A percentile compares a stretch with the other conserved stretches of the same genome.
Conservation (phyloP, 2,797 vertebrate species). For the Diplodus sargus region DNA sequence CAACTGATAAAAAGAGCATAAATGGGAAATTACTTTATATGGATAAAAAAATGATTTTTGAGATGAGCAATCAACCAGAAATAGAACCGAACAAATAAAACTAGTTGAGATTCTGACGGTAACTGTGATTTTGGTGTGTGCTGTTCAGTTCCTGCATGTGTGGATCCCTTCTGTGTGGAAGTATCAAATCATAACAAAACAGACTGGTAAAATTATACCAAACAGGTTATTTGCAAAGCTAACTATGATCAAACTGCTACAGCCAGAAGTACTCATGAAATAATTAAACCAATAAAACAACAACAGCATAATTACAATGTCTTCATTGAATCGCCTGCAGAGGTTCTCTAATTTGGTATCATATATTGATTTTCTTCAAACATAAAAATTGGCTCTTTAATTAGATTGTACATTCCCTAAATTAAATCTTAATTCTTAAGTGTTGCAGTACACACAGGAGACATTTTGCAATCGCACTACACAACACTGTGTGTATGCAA, state of each 20-base stretch:
- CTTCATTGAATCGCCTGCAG: slow-evolving; percentile 19
- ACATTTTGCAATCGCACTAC: slow-evolving; percentile 15
- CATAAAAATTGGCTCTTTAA: slow-evolving; percentile 49
- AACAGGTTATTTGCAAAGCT: neutral
- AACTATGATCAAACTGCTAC: neutral
- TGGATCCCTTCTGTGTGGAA: neutral
- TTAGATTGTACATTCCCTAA: slow-evolving; percentile 56
- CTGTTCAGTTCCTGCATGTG: too few relatives aligned
- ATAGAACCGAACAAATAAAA: neutral
- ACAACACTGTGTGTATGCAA: neutral
- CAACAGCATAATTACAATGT: slow-evolving; percentile 19
- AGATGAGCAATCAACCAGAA: neutral
- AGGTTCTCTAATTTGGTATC: slow-evolving; percentile 43
- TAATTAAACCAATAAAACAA: slow-evolving; percentile 24
- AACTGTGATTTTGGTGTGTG: neutral
- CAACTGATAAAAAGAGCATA: neutral
- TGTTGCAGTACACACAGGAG: slow-evolving; percentile 12
- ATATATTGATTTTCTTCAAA: slow-evolving; percentile 51
- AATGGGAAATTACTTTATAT: neutral
- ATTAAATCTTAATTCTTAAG: slow-evolving; percentile 51
- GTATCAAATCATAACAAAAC: neutral
- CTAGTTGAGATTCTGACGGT: neutral
- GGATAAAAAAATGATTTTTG: neutral
- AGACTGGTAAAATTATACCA: neutral
- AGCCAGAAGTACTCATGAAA: slow-evolving; percentile 2